Evolutionary conservation across 2,888 invertebrate genomes (phyloP).

Genomic region (Prenolepis imparis): DNA sequence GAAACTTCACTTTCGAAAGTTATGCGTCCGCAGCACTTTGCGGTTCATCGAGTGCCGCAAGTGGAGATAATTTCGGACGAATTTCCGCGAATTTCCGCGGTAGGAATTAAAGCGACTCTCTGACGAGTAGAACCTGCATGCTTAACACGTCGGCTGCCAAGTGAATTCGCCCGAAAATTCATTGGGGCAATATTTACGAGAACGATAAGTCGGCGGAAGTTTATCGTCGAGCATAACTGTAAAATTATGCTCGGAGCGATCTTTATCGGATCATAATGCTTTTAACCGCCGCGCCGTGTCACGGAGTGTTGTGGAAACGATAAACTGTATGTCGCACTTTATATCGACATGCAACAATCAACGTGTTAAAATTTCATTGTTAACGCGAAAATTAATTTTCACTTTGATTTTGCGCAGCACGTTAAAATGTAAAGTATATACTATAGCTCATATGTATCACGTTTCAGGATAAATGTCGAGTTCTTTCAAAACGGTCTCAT

Average conservation of each 20-base stretch:
- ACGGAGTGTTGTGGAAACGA: slow-evolving; percentile 9
- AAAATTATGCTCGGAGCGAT: slow-evolving; percentile 37
- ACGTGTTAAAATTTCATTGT: slow-evolving; percentile 5
- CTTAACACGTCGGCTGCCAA: slow-evolving; percentile 42
- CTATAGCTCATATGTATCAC: not conserved
- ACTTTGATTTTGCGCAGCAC: not conserved
- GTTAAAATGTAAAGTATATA: not conserved
- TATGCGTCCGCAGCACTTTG: slow-evolving; percentile 72
- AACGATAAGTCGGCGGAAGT: slow-evolving; percentile 44
- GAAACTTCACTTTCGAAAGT: slow-evolving; percentile 75
- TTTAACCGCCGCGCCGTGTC: slow-evolving; percentile 20
- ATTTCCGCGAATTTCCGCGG: slow-evolving; percentile 66
- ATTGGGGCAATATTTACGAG: slow-evolving; percentile 39
- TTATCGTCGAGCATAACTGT: slow-evolving; percentile 37
- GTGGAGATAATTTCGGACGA: slow-evolving; percentile 70
- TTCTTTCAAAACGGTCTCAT: not conserved
- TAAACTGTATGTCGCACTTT: not conserved
- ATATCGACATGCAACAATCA: not conserved
- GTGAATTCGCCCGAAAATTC: slow-evolving; percentile 25
- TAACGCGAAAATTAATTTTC: not conserved
- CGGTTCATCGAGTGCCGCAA: slow-evolving; percentile 73
- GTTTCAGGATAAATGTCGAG: not conserved
- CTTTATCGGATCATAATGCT: slow-evolving; percentile 37
- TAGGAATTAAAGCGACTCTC: slow-evolving; percentile 59
- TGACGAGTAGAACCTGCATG: slow-evolving; percentile 34